Conservation (phyloP, 2,113 vertebrate species). For the Catharus fuscescens region DNA sequence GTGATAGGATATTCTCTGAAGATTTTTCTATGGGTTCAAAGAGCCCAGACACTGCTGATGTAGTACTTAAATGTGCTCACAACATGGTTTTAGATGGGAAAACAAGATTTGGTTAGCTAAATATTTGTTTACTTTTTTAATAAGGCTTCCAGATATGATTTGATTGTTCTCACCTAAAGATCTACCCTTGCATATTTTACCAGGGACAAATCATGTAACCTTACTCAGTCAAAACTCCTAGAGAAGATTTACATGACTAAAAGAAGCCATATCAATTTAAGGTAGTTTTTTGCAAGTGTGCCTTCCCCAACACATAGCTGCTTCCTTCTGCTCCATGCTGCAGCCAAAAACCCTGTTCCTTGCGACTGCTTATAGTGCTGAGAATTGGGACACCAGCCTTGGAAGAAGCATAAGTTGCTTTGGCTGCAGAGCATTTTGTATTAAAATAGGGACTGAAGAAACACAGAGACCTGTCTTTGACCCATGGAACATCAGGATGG, state of each 20-base stretch:
- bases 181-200: background rate
- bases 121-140: background rate
- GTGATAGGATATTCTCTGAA: background rate
- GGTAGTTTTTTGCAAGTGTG: background rate
- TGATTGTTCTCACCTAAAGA: background rate
- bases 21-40: background rate
- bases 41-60: no score
- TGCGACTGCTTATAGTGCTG: fast-evolving
- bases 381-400: background rate
- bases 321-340: background rate
- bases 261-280: background rate
- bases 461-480: background rate
- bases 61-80: background rate
- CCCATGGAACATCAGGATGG: background rate
- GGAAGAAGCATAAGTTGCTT: background rate
- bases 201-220: background rate
- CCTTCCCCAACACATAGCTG: background rate
- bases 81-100: background rate
- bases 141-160: background rate
- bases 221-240: background rate
- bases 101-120: background rate
- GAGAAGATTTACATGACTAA: background rate
- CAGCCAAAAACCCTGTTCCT: background rate
- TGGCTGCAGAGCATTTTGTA: background rate
- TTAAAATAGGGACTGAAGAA: background rate